Base-by-base conservation (phyloP, 2,888 invertebrate species). In the Coelinius sp. region DNA sequence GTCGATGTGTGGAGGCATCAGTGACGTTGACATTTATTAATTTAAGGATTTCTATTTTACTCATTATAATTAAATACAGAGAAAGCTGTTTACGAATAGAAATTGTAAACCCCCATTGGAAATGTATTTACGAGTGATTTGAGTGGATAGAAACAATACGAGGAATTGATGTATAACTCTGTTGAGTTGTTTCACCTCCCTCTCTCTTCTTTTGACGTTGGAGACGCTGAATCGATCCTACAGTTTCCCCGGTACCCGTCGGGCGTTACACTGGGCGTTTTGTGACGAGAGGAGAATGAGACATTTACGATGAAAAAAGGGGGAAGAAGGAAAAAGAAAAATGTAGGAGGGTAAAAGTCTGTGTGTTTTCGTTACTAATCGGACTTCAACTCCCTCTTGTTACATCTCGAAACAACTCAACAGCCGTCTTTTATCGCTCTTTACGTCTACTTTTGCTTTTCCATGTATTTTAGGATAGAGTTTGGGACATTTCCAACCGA, bases 301-400 rank as follows among this genome's bases (percentile, higher is more conserved):
- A 25, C 49, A 65, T 31, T 63, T 3, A 14, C 46, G 12, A 17
- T 24, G 53, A 38, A 31, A 14, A 27, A 14, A 56, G 31, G 62
- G 49, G 22, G 63, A 68, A 52, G 62, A 35, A 25, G 52, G 44
- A 24, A 53, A 49, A 12, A 10, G 10, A 53, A 59, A 63, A 65
- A 59, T 44, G 24, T 20, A 8, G 27, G 31, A 62, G 69, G 35
- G 49, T 46, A 14, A 71, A 59, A 68, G 27, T 67, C 38, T 66
- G 71, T 70, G 71, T 78, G 78, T 78, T 78, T 78, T 78, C 74
- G 69, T 78, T 75, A 76, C 78, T 78, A 78, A 78, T 78, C 78
- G 78, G 72, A 70, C 75, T 49, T 73, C 73, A 73, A 71, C 63
- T 65, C 66, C 66, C 70, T 68, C 59, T 68, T 44, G 72, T 74